A percentile compares a stretch with the other conserved stretches of the same genome.
Evolutionary conservation across 2,888 invertebrate genomes (phyloP).

Genomic region (Cepaea hortensis): DNA sequence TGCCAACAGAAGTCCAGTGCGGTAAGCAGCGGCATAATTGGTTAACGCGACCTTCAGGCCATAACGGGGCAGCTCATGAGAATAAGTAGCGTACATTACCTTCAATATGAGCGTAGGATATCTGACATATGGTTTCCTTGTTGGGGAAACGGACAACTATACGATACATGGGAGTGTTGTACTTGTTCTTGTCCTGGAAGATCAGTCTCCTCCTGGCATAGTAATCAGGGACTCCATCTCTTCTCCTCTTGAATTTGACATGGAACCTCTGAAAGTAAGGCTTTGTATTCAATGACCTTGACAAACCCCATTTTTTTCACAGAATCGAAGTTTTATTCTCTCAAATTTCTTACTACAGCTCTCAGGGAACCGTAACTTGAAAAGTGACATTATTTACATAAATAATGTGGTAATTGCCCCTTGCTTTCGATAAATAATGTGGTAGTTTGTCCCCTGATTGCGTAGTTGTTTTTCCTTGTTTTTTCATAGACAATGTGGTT

Average conservation of each 20-base stretch:
- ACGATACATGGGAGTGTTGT: constrained; percentile 99
- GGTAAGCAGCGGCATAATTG: constrained; percentile 99
- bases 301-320: constrained; percentile 81
- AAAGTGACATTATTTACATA: no score
- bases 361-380: no score
- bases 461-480: no score
- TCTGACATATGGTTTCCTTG: constrained; percentile 95
- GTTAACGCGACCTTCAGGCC: constrained; percentile 98
- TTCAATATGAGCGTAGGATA: constrained; percentile 98
- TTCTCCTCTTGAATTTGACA: constrained; percentile 79
- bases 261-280: constrained; percentile 99
- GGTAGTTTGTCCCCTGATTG: no score
- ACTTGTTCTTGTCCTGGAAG: constrained; percentile 99
- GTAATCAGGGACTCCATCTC: constrained; percentile 98
- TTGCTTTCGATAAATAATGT: no score
- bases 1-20: constrained; percentile 96
- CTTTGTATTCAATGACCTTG: constrained; percentile 99
- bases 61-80: constrained; percentile 95
- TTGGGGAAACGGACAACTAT: constrained; percentile 98
- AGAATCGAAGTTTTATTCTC: no score
- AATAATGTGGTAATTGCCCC: no score
- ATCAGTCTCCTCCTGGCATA: constrained; percentile 97
- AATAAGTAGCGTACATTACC: constrained; percentile 97
- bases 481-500: no score
- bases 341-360: no score